Evolutionary conservation across 1,140 invertebrate genomes (phyloP).

Genomic region (Nixonia krombeini): DNA sequence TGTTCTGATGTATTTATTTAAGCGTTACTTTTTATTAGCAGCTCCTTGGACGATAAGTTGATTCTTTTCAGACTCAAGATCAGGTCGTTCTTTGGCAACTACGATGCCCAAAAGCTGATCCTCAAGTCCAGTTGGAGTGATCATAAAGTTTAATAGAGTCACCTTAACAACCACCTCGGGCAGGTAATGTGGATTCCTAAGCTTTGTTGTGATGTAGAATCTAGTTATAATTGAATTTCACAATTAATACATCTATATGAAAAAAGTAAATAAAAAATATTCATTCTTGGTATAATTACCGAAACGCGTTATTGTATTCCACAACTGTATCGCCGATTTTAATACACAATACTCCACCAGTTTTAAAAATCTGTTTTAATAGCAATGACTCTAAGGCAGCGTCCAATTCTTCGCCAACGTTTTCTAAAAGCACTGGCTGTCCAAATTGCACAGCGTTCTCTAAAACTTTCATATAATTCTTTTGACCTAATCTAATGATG

Average conservation of each 20-base stretch:
- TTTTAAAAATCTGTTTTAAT: conserved; percentile 90
- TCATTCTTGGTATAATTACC: conserved; percentile 67
- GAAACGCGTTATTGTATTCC: conserved; percentile 89
- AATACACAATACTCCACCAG: conserved; percentile 83
- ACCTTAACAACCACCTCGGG: conserved; percentile 95
- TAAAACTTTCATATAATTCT: conserved; percentile 87
- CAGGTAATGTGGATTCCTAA: conserved; percentile 93
- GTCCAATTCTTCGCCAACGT: conserved; percentile 91
- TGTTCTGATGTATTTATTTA: neutral
- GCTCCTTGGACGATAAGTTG: conserved; percentile 91
- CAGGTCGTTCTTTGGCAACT: conserved; percentile 93
- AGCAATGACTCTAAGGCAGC: conserved; percentile 90
- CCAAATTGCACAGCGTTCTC: conserved; percentile 96
- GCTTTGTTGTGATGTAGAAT: conserved; percentile 95
- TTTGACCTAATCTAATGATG: conserved; percentile 84
- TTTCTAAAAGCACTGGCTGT: conserved; percentile 88
- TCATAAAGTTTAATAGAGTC: conserved; percentile 93
- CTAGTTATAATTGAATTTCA: conserved; percentile 72
- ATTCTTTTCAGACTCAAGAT: conserved; percentile 94
- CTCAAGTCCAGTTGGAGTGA: conserved; percentile 89
- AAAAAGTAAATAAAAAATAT: neutral
- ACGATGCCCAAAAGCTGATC: conserved; percentile 93
- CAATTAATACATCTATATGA: conserved; percentile 1
- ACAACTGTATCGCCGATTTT: conserved; percentile 87
- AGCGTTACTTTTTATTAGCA: conserved; percentile 83